Base-by-base conservation (phyloP, 2,797 vertebrate species). In the Rachycentron canadum region DNA sequence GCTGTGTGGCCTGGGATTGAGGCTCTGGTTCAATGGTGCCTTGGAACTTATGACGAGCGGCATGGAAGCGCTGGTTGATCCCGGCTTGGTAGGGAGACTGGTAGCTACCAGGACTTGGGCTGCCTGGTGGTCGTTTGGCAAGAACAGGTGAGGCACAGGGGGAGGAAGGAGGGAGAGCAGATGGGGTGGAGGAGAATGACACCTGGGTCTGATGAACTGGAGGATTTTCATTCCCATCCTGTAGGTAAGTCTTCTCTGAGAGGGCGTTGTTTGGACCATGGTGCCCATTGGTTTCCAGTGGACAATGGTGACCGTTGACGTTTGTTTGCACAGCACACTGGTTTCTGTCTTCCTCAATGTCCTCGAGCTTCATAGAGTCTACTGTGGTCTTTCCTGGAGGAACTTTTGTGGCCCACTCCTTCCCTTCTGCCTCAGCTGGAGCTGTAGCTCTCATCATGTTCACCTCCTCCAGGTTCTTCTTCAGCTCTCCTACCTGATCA, bases 31-130 rank as follows among this genome's bases (percentile, higher is more conserved):
- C 98, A 0, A 81, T 82, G 1, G 95, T 93, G 7, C 96, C 93
- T 90, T 99, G 98, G 80, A 99, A 99, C 90, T 96, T 98, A 88
- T 98, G 97, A 9, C 97, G 96, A 14, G 98, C 97, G 0, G 98
- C 98, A 0, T 99, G 98, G 93, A 99, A 99, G 0, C 98, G 97
- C 65, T 98, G 97, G 80, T 98, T 96, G 92, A 99, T 96, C 63
- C 98, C 97, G 3, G 97, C 96, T 90, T 99, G 98, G 93, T 99
- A 99, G 55, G 97, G 96, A 0, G 97, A 97, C 84, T 97, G 98
- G 89, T 96, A 96, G 81, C 94, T 91, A 0, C 95, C 95, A 50
- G 93, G 1, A 75, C 76, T 57, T 77, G 87, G 21, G 95, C 94
- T 2, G 92, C 93, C 0, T 86, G 95, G 0, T 79, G 95, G 26